Percentiles rank a stretch among this genome's conserved stretches.
These are phyloP conservation scores for Chaenocephalus aceratus DNA, from an alignment of 2,113 vertebrate species.

Conservation along the genomic window DNA sequence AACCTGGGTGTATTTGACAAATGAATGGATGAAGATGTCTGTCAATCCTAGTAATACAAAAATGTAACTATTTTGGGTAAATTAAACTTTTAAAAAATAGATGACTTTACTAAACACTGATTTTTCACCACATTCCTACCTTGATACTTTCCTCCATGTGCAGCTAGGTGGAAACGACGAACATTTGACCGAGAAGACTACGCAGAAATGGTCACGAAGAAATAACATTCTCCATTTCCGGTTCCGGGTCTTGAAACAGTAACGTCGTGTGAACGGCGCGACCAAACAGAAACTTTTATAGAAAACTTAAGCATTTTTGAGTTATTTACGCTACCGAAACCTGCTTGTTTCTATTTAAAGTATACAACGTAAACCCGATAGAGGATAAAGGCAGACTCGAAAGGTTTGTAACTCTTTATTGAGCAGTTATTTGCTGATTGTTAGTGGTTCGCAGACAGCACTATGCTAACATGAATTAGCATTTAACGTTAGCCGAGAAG, in stretches of 20 bases:
- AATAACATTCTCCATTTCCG: slow-evolving; percentile 41
- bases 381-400: not conserved
- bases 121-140: not conserved
- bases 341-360: not conserved
- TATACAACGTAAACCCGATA: not conserved
- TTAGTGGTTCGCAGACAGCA: slow-evolving; percentile 21
- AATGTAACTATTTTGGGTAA: not conserved
- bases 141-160: not conserved
- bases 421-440: not conserved
- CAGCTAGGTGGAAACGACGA: slow-evolving; percentile 22
- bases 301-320: slow-evolving; percentile 3
- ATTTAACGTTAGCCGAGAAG: not conserved
- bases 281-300: slow-evolving; percentile 55
- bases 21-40: too few species aligned
- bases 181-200: not conserved
- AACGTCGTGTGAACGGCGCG: slow-evolving; percentile 79
- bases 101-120: not conserved
- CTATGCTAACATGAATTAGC: slow-evolving; percentile 67
- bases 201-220: slow-evolving; percentile 17
- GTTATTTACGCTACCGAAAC: not conserved
- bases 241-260: slow-evolving; percentile 68
- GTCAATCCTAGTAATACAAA: too few species aligned
- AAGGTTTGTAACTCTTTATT: slow-evolving; percentile 33
- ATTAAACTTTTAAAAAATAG: not conserved
- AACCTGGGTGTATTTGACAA: too few species aligned